Evolutionary conservation across 2,888 invertebrate genomes (phyloP).

Genomic region (Ochlodes sylvanus): DNA sequence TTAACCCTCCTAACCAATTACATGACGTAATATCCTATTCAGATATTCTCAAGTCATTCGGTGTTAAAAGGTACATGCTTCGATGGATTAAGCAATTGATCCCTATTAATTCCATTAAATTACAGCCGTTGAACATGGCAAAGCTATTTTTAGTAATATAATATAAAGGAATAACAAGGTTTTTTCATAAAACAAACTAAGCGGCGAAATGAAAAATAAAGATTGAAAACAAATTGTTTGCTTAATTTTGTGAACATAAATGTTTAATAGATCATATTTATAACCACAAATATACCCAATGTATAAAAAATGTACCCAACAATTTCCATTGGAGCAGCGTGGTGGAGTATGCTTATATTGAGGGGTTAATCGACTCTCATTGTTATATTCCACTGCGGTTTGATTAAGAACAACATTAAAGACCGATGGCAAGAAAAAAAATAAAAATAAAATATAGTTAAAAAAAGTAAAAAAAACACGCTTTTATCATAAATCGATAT

Average conservation of each 20-base stretch:
- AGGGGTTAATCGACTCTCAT: too few relatives aligned
- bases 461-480: too few relatives aligned
- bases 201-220: background rate
- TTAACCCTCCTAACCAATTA: background rate
- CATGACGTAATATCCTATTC: background rate
- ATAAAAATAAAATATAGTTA: too few relatives aligned
- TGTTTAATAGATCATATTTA: too few relatives aligned
- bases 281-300: too few relatives aligned
- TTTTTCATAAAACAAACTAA: background rate
- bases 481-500: too few relatives aligned
- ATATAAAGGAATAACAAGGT: background rate
- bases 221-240: background rate
- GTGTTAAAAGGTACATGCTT: background rate
- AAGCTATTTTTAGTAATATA: background rate
- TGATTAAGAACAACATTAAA: too few relatives aligned
- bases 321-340: too few relatives aligned
- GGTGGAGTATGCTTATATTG: too few relatives aligned
- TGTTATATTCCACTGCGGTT: too few relatives aligned
- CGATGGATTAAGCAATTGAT: slow-evolving; percentile 6
- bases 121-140: slow-evolving; percentile 48
- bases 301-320: too few relatives aligned
- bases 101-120: slow-evolving; percentile 5
- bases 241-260: background rate
- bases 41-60: background rate
- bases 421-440: too few relatives aligned